Evolutionary conservation across 1,140 invertebrate genomes (phyloP).

Genomic region (Sycobia sp.): DNA sequence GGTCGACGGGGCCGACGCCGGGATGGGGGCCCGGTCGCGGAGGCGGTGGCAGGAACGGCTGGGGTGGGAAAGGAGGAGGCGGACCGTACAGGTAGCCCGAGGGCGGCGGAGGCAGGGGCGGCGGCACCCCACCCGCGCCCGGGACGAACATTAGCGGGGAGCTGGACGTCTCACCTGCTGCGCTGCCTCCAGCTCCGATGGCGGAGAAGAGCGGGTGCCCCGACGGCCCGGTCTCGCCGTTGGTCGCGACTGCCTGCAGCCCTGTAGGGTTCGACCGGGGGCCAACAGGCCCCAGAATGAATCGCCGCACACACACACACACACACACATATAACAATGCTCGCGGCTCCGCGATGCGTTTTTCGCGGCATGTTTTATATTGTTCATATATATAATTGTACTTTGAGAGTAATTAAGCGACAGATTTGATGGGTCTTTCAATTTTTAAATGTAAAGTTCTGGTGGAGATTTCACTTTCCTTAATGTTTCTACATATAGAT

Average conservation of each 20-base stretch:
- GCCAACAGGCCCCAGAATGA: too few species aligned
- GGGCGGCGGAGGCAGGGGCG: slow-evolving; percentile 57
- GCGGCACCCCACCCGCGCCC: slow-evolving; percentile 53
- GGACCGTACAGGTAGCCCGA: slow-evolving; percentile 55
- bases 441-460: too few species aligned
- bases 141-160: slow-evolving; percentile 59
- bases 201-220: slow-evolving; percentile 59
- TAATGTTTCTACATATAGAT: too few species aligned
- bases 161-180: slow-evolving; percentile 59
- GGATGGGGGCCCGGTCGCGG: slow-evolving; percentile 40
- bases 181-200: too few species aligned
- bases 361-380: too few species aligned
- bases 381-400: too few species aligned
- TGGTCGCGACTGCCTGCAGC: slow-evolving; percentile 43
- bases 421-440: too few species aligned
- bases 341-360: too few species aligned
- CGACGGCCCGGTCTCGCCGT: slow-evolving; percentile 51
- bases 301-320: too few species aligned
- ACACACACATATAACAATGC: too few species aligned
- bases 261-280: slow-evolving; percentile 8
- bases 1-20: slow-evolving; percentile 1
- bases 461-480: too few species aligned
- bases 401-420: too few species aligned
- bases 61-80: slow-evolving; percentile 51
- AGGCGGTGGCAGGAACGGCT: slow-evolving; percentile 43